A percentile compares a stretch with the other conserved stretches of the same genome.
Evolutionary conservation across 2,888 invertebrate species (phyloP).

Genomic region (Drosophila pseudotalamancana): DNA sequence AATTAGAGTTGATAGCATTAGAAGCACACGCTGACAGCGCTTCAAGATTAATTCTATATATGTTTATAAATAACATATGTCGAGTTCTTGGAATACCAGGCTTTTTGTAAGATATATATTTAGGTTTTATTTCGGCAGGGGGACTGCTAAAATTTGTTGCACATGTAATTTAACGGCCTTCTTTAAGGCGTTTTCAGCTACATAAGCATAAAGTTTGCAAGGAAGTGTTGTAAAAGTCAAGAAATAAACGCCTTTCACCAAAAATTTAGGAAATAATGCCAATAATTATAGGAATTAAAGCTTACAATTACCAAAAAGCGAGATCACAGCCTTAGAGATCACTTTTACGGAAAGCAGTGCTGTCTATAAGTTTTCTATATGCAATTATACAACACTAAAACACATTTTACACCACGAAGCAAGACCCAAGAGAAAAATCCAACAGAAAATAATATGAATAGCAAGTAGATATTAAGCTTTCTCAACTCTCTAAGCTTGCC

Average conservation of each 20-base stretch:
- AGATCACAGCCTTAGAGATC: too few relatives aligned
- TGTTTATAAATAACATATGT: neutral
- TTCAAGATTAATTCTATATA: constrained; percentile 4
- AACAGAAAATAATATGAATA: too few relatives aligned
- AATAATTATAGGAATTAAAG: too few relatives aligned
- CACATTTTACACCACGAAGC: neutral
- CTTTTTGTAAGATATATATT: neutral
- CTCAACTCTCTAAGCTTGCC: neutral
- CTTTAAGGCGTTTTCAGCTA: constrained; percentile 1
- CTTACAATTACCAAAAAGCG: too few relatives aligned
- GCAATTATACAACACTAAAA: neutral
- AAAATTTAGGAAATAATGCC: neutral
- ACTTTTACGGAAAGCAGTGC: too few relatives aligned
- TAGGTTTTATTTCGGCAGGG: neutral
- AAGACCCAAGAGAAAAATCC: neutral
- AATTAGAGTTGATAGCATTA: constrained; percentile 45
- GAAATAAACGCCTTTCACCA: neutral
- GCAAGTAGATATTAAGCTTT: neutral
- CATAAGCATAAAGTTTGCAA: neutral
- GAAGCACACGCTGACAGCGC: constrained; percentile 8
- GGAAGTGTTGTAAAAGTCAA: constrained; percentile 10
- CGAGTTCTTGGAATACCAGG: neutral
- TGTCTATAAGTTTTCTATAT: too few relatives aligned
- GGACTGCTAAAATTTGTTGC: neutral
- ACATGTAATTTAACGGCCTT: neutral